Conservation (phyloP, 2,888 invertebrate genomes). For the Trachelus iudaicus region DNA sequence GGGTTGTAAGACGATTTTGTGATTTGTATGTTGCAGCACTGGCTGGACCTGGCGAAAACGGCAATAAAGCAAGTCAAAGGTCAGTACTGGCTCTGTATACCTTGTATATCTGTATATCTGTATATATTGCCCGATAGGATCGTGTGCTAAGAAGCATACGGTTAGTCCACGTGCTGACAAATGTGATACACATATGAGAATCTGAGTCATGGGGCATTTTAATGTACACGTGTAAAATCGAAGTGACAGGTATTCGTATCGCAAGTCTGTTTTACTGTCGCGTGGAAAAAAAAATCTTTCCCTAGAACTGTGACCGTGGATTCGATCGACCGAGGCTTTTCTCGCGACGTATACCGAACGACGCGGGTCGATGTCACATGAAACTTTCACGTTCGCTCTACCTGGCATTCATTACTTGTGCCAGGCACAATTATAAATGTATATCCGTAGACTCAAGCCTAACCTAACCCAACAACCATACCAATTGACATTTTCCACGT, state of each 20-base stretch:
- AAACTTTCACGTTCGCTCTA: slow-evolving; percentile 41
- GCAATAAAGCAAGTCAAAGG: slow-evolving; percentile 94
- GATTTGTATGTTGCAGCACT: slow-evolving; percentile 78
- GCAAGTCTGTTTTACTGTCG: not conserved
- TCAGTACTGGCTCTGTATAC: slow-evolving; percentile 51
- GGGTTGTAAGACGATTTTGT: not conserved
- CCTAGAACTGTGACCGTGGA: slow-evolving; percentile 35
- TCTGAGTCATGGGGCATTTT: too few relatives aligned
- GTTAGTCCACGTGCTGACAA: too few relatives aligned
- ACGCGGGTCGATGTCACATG: slow-evolving; percentile 43
- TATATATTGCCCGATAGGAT: not conserved
- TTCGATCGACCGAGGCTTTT: slow-evolving; percentile 29
- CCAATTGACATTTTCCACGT: not conserved
- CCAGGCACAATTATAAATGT: too few relatives aligned
- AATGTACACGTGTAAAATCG: too few relatives aligned
- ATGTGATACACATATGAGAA: too few relatives aligned
- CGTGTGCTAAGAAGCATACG: too few relatives aligned
- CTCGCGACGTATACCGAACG: slow-evolving; percentile 23
- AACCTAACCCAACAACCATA: too few relatives aligned
- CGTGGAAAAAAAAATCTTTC: not conserved
- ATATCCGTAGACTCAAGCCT: too few relatives aligned
- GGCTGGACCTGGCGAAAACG: slow-evolving; percentile 92
- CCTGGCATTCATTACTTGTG: slow-evolving; percentile 14
- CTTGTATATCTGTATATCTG: not conserved
- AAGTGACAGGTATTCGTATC: too few relatives aligned